phyloP scores from a whole-genome alignment of 2,797 vertebrate genomes.

The Chaetophractus vellerosus region DNA sequence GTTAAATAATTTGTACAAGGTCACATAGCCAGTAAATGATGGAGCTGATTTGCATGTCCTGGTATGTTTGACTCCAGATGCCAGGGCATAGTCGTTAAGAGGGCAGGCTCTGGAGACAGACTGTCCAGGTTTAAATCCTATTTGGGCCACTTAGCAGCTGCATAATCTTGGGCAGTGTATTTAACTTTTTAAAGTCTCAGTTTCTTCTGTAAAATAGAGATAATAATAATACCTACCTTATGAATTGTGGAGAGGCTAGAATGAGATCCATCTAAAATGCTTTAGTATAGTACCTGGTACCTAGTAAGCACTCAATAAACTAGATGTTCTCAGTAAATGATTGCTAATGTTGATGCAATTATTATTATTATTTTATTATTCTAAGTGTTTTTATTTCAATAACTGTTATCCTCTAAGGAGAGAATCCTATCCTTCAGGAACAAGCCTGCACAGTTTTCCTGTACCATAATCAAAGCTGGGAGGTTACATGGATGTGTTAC shows the following conservation, averaged over 20 bases:
- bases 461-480: not conserved
- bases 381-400: constrained; percentile 56
- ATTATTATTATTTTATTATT: not conserved
- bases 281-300: not conserved
- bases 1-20: not conserved
- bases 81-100: not conserved
- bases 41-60: not conserved
- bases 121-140: not conserved
- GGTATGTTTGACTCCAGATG: not conserved
- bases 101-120: not conserved
- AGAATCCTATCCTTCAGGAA: not conserved
- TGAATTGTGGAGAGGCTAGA: not conserved
- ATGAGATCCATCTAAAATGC: not conserved
- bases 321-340: not conserved
- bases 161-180: not conserved
- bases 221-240: not conserved
- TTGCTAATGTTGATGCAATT: not conserved
- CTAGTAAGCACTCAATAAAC: constrained; percentile 6
- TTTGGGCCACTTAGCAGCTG: not conserved
- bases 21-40: not conserved
- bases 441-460: not conserved
- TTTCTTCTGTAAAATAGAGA: constrained; percentile 22
- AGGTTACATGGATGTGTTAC: not conserved
- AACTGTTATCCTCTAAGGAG: not conserved
- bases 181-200: constrained; percentile 13